A percentile compares a stretch with the other conserved stretches of the same genome.
Evolutionary conservation across 2,888 invertebrate genomes (phyloP).

Genomic region (Artemia sp.): DNA sequence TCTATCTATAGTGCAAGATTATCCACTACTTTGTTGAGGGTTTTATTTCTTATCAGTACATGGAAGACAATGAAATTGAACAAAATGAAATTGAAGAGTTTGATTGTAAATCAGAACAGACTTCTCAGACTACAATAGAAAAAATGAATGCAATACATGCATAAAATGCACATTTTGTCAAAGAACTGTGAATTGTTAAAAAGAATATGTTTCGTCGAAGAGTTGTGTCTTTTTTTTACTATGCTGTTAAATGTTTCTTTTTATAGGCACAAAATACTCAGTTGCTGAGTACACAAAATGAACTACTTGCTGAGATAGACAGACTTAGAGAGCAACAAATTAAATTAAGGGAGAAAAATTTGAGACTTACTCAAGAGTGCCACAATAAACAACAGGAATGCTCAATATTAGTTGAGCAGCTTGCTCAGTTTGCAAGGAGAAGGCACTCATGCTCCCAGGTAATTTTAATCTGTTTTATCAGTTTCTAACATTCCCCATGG

Average conservation of each 20-base stretch:
- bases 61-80: no score
- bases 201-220: no score
- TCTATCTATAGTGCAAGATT: no score
- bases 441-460: constrained; percentile 6
- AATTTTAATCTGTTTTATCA: neutral
- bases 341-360: constrained; percentile 20
- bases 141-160: no score
- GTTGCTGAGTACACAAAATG: constrained; percentile 18
- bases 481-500: no score
- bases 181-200: no score
- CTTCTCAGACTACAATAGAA: no score
- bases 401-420: constrained; percentile 21
- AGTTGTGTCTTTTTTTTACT: constrained; percentile 44
- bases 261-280: constrained; percentile 21
- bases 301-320: constrained; percentile 21
- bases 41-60: no score
- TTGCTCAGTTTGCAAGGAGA: constrained; percentile 20
- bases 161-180: no score
- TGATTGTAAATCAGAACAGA: no score
- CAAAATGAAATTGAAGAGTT: no score
- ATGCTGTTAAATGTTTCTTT: neutral
- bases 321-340: constrained; percentile 22
- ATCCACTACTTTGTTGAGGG: no score
- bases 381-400: constrained; percentile 22
- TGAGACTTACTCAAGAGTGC: constrained; percentile 22